These are phyloP conservation scores for Drosophila testacea DNA, from an alignment of 2,888 invertebrate species.

Conservation along the genomic window DNA sequence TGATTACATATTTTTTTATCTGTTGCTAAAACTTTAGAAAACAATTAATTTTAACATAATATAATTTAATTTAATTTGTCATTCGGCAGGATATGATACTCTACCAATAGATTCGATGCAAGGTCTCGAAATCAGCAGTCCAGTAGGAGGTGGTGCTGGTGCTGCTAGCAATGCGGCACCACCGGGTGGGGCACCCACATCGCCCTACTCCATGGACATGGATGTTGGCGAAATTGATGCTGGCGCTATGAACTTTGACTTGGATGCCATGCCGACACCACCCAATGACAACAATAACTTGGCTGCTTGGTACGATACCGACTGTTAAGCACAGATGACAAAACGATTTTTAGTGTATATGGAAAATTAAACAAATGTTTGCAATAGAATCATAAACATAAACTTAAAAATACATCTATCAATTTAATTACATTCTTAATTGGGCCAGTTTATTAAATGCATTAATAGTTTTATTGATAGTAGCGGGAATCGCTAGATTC, in stretches of 20 bases:
- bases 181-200: slow-evolving; percentile 85
- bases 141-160: slow-evolving; percentile 79
- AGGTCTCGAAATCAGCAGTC: slow-evolving; percentile 93
- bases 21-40: no score
- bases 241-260: slow-evolving; percentile 91
- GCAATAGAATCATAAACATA: slow-evolving; percentile 75
- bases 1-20: no score
- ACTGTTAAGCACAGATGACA: slow-evolving; percentile 88
- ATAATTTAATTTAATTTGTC: background rate
- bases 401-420: slow-evolving; percentile 44
- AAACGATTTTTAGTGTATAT: slow-evolving; percentile 45
- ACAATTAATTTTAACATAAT: no score
- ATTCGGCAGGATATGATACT: slow-evolving; percentile 94
- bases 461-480: no score
- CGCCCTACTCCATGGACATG: slow-evolving; percentile 94
- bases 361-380: slow-evolving; percentile 76
- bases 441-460: background rate
- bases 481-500: background rate
- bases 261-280: slow-evolving; percentile 91
- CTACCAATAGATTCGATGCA: slow-evolving; percentile 99
- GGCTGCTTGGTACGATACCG: slow-evolving; percentile 99
- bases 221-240: slow-evolving; percentile 92
- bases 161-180: slow-evolving; percentile 67
- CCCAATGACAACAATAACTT: slow-evolving; percentile 96
- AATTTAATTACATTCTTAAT: slow-evolving; percentile 14